Evolutionary conservation across 2,797 vertebrate species (phyloP), one percentile per base, ranked within the genome.

Genomic region (Karalla daura): DNA sequence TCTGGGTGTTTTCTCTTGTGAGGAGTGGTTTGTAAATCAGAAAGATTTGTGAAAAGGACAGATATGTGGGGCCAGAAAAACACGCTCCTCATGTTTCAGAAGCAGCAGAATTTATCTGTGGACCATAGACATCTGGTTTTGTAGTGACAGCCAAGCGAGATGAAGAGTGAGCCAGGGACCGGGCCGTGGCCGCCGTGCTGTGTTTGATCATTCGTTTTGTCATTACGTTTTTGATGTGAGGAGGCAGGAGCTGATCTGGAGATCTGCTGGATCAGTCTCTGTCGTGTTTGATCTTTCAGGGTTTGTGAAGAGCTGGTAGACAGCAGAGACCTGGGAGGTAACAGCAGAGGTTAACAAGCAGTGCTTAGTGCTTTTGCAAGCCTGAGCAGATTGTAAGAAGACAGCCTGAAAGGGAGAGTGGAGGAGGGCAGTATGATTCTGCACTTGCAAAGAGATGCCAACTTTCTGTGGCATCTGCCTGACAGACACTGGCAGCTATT

Each of bases 301-400:
- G 11, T 2, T 46, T 1, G 6, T 51, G 7, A 52, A 18, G 17
- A 59, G 27, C 28, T 41, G 32, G 27, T 20, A 18, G 41, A 43
- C 18, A 14, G 11, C n/a, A 40, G 13, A 44, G 14, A 45, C 54
- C 37, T 37, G n/a, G 4, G 30, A 25, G 24, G n/a, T 37, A 17
- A 17, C 27, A 44, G 24, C 7, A 24, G 13, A 52, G 41, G 51
- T 52, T 32, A 23, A 47, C 2, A 59, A 52, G 30, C 37, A 49
- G 25, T 37, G 6, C 39, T 14, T n/a, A n/a, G 10, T 25, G 47
- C 7, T 62, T 51, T 66, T 66, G 40, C 43, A 49, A 37, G 20
- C 12, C 36, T 28, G 40, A 30, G 11, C 15, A 20, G 17, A 56
- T 52, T 40, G 21, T 18, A 61, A 12, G 51, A 13, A 14, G n/a